Evolutionary conservation across 2,888 invertebrate genomes (phyloP), one percentile per base, ranked within the genome.

Genomic region (Zhengitettix transpicula): DNA sequence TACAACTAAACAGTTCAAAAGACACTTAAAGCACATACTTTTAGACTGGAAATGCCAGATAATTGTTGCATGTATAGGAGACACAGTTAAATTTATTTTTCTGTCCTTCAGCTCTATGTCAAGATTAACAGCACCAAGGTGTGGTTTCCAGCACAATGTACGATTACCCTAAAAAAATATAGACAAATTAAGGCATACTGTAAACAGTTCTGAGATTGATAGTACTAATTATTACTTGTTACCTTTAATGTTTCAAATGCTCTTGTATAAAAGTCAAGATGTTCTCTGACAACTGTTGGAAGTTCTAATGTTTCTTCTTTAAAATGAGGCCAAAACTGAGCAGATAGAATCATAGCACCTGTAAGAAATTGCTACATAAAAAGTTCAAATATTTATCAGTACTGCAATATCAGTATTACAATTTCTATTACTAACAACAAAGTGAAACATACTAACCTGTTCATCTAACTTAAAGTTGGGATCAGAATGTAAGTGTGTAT

Each of bases 251-350:
- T 84, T 73, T 96, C 94, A 75, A 92, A 97, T 0, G 87, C 85
- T 70, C 87, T 88, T 0, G 94, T 95, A 69, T 91, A 97, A 58
- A 81, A 82, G 63, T 89, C 85, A 65, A 96, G 81, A 69, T 92
- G 87, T 59, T 82, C 79, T 68, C 87, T 84, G 55, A 96, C 83
- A 68, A 82, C 79, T 41, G 81, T 80, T 0, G 96, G 96, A 55
- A 97, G 74, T 69, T 92, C 88, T 16, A 97, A 76, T 66, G 87
- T 89, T 73, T 96, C 95, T 72, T 96, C 95, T 71, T 95, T 91
- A 67, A 97, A 94, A 10, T 90, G 84, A 1, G 98, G 98, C 98
- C 98, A 99, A 77, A 97, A 99, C 72, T 98, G 96, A 1, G 94
- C 93, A 0, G 97, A 98, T n/a, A 99, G 78, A 66, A 98, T 92